A percentile compares a stretch with the other conserved stretches of the same genome.
Evolutionary conservation across 2,113 vertebrate species (phyloP).

Genomic region (Varanus salvator): DNA sequence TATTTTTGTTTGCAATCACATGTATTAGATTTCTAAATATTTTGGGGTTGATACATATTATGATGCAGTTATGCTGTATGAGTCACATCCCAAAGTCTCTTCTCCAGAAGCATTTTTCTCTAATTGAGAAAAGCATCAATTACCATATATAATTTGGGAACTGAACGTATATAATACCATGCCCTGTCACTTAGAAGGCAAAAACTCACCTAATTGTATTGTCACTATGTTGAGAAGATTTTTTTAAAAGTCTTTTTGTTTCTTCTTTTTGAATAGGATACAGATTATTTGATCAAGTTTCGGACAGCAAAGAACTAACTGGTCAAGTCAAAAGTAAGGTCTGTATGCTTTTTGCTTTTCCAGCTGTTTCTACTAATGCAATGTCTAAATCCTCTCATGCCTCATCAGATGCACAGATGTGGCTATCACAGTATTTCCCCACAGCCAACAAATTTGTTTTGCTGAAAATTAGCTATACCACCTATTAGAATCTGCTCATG

Average conservation of each 20-base stretch:
- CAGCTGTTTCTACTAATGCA: slow-evolving; percentile 51
- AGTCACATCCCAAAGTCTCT: background rate
- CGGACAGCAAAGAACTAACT: slow-evolving; percentile 14
- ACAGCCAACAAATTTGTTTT: slow-evolving; percentile 21
- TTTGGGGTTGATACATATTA: background rate
- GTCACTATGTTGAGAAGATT: background rate
- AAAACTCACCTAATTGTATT: background rate
- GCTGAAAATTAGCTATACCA: slow-evolving; percentile 45
- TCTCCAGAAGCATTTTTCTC: background rate
- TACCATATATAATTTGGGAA: background rate
- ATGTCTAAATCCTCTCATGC: slow-evolving; percentile 38
- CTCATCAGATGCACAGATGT: slow-evolving; percentile 14
- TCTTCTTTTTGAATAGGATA: background rate
- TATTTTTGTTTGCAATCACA: background rate
- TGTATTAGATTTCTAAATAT: background rate
- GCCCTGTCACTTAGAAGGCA: slow-evolving; percentile 15
- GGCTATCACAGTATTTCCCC: slow-evolving; percentile 34
- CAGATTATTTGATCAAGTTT: background rate
- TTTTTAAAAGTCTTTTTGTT: background rate
- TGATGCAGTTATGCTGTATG: background rate
- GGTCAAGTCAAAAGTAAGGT: slow-evolving; percentile 10
- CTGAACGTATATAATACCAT: background rate
- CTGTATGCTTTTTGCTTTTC: slow-evolving; percentile 18
- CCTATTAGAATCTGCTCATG: slow-evolving; percentile 35
- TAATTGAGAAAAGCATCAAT: background rate